These are phyloP conservation scores for Chelon auratus DNA, from an alignment of 2,797 vertebrate genomes.

Conservation along the genomic window DNA sequence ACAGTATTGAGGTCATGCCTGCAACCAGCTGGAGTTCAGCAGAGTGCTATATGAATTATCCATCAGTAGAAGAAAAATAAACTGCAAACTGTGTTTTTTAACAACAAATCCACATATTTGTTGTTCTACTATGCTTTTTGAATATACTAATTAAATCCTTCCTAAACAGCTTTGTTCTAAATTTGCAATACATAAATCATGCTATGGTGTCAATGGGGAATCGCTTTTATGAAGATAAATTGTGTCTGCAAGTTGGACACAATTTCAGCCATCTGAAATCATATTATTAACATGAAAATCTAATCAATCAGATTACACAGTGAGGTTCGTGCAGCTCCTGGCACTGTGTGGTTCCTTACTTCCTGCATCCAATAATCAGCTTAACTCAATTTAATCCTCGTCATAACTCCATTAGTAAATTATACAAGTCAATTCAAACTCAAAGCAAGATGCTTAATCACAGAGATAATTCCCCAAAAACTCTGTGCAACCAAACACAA, in stretches of 20 bases:
- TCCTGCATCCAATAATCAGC: not conserved
- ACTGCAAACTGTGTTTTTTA: not conserved
- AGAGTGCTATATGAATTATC: not conserved
- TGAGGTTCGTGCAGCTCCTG: too few relatives aligned
- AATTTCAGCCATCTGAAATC: too few relatives aligned
- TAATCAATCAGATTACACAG: not conserved
- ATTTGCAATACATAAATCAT: too few relatives aligned
- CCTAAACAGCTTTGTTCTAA: too few relatives aligned
- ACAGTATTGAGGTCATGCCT: constrained; percentile 26
- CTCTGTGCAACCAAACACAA: not conserved
- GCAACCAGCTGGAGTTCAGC: constrained; percentile 12
- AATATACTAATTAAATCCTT: too few relatives aligned
- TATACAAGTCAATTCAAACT: not conserved
- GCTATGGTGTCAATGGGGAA: too few relatives aligned
- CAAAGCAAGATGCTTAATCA: not conserved
- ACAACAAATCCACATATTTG: not conserved
- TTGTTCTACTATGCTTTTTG: too few relatives aligned
- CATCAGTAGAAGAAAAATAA: not conserved
- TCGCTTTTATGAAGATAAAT: too few relatives aligned
- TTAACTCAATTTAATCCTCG: not conserved
- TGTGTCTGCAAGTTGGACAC: too few relatives aligned
- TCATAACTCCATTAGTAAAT: not conserved
- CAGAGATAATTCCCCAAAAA: not conserved
- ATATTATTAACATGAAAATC: not conserved
- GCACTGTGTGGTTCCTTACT: too few relatives aligned